phyloP scores from a whole-genome alignment of 2,888 invertebrate species.

The Pterobdella sp. region DNA sequence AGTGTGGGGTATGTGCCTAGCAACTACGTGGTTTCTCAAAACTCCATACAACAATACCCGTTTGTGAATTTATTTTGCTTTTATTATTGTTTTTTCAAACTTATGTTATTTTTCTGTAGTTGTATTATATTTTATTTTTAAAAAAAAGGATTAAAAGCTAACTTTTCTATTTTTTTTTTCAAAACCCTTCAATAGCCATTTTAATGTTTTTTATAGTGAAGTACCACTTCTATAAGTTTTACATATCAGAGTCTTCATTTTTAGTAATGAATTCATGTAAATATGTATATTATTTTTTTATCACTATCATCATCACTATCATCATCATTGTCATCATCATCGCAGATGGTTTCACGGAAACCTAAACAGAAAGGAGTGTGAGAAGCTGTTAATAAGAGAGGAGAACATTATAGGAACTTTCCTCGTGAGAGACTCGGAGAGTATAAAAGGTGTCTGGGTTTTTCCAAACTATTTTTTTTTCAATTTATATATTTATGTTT shows the following conservation, averaged over 20 bases:
- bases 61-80: conserved; percentile 34
- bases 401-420: conserved; percentile 75
- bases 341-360: conserved; percentile 88
- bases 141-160: no score
- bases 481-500: neutral
- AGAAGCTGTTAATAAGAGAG: conserved; percentile 65
- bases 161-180: neutral
- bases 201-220: neutral
- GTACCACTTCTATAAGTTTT: no score
- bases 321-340: neutral
- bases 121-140: no score
- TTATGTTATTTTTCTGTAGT: neutral
- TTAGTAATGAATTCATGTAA: no score
- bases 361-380: conserved; percentile 90
- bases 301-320: neutral
- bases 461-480: neutral
- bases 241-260: no score
- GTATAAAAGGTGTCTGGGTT: conserved; percentile 5
- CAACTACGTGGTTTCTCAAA: conserved; percentile 69
- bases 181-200: neutral
- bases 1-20: conserved; percentile 78
- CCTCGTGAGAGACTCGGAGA: conserved; percentile 80
- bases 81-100: neutral
- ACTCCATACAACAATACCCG: conserved; percentile 49
- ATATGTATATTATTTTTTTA: neutral